Conservation (phyloP, 1,140 invertebrate species). For the Eurosta solidaginis region DNA sequence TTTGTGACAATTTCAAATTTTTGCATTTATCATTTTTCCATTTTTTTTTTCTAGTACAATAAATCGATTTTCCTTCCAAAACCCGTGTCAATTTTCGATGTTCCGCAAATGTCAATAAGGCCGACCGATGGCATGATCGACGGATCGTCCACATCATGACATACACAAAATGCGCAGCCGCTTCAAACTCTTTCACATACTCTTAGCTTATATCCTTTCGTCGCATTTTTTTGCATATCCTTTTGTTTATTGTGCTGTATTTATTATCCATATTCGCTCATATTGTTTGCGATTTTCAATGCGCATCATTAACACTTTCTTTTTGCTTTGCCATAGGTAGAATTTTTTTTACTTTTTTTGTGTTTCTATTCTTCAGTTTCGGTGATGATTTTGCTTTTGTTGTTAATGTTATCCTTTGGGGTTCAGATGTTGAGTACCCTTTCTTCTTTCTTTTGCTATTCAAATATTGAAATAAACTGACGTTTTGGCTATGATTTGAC, state of each 20-base stretch:
- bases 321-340: background rate
- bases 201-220: background rate
- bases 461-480: slow-evolving; percentile 7
- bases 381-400: slow-evolving; percentile 13
- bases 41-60: background rate
- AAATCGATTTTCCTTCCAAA: background rate
- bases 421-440: background rate
- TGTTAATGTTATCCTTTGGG: background rate
- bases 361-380: background rate
- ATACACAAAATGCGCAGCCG: background rate
- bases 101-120: slow-evolving; percentile 6
- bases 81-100: slow-evolving; percentile 15
- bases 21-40: background rate
- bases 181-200: background rate
- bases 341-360: background rate
- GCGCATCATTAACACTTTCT: slow-evolving; percentile 24
- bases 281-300: slow-evolving; percentile 7
- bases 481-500: slow-evolving; percentile 18
- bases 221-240: slow-evolving; percentile 24
- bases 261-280: background rate
- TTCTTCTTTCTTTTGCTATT: background rate
- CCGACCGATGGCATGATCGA: background rate
- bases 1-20: background rate
- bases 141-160: background rate
- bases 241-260: background rate